phyloP scores from a whole-genome alignment of 1,140 invertebrate species.

The Temnothorax curvispinosus region DNA sequence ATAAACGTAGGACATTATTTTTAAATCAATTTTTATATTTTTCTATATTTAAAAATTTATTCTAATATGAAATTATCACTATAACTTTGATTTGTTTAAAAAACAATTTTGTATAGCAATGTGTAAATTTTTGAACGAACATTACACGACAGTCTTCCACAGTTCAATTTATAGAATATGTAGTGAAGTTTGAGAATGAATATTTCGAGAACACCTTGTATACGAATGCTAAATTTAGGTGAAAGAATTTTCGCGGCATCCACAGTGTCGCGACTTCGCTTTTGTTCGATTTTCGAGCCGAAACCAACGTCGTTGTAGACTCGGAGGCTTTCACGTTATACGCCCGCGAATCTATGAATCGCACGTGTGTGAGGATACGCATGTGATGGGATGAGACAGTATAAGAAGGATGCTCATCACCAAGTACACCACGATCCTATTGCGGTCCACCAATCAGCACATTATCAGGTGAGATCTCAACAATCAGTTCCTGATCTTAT shows the following conservation, averaged over 20 bases:
- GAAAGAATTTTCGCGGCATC: conserved; percentile 74
- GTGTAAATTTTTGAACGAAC: neutral
- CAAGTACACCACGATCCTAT: conserved; percentile 82
- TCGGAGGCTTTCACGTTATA: conserved; percentile 2
- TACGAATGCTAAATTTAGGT: conserved; percentile 78
- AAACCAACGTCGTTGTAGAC: neutral
- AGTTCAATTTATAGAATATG: neutral
- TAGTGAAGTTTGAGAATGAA: neutral
- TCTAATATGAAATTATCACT: neutral
- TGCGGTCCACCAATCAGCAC: conserved; percentile 82
- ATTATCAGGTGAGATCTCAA: conserved; percentile 78
- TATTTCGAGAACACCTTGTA: conserved; percentile 2
- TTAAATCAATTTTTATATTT: neutral
- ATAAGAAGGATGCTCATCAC: conserved; percentile 81
- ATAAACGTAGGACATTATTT: neutral
- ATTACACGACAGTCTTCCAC: neutral
- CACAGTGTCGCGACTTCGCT: conserved; percentile 37
- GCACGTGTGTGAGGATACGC: too few species aligned
- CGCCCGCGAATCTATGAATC: conserved; percentile 8
- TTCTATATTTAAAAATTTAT: neutral
- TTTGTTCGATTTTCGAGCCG: conserved; percentile 74
- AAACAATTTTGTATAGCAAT: too few species aligned
- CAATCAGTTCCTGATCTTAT: too few species aligned
- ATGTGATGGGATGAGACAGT: neutral
- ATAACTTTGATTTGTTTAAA: too few species aligned